Conservation (phyloP, 2,113 vertebrate genomes). For the Melierax canorus region DNA sequence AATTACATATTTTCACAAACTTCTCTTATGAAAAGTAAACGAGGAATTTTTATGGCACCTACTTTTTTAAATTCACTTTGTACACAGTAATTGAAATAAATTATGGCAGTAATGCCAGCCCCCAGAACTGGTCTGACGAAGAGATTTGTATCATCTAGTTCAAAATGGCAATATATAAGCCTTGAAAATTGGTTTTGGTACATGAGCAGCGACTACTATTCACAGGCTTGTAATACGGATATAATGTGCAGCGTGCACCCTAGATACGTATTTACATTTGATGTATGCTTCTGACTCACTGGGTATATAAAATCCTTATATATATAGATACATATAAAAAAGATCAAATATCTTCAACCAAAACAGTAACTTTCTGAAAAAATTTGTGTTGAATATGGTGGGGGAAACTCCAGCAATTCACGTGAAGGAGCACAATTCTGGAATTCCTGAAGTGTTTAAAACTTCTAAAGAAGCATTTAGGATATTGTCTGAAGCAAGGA, state of each 20-base stretch:
- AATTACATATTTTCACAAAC: background rate
- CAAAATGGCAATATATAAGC: background rate
- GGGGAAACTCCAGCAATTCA: background rate
- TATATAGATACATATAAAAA: background rate
- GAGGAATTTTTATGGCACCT: background rate
- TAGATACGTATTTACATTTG: background rate
- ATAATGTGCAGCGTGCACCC: background rate
- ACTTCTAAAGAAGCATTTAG: background rate
- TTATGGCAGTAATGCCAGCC: background rate
- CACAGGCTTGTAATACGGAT: background rate
- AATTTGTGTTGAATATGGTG: background rate
- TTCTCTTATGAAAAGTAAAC: background rate
- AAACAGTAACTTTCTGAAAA: background rate
- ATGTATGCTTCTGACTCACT: background rate
- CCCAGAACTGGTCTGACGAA: background rate
- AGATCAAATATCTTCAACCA: background rate
- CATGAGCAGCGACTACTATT: conserved; percentile 15
- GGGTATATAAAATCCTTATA: background rate
- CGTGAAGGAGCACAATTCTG: background rate
- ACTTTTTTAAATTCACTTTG: background rate
- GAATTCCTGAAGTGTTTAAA: background rate
- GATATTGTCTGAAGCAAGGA: background rate
- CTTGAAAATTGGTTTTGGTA: background rate
- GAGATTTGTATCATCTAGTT: background rate
- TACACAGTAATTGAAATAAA: background rate